These are phyloP conservation scores for Haliclystus octoradiatus DNA, from an alignment of 30 jellyfish, hydroid and myxozoan species.

Conservation along the genomic window DNA sequence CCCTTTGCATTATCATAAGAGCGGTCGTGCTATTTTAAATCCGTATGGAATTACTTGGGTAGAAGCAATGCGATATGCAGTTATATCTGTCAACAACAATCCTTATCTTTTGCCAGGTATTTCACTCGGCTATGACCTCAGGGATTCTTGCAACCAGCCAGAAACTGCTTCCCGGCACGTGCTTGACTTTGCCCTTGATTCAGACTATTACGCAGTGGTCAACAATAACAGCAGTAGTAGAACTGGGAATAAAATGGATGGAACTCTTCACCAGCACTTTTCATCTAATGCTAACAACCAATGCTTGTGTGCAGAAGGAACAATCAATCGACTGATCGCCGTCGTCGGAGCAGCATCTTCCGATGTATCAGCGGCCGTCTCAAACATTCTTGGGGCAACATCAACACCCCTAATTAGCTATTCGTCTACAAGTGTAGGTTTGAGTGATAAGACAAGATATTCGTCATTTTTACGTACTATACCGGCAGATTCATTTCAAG, in stretches of 20 bases:
- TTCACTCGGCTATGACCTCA: conserved; percentile 53
- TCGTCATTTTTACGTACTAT: conserved; percentile 19
- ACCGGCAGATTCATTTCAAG: conserved; percentile 15
- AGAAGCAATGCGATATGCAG: conserved; percentile 49
- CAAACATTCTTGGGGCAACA: conserved; percentile 50
- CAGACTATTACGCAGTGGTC: not conserved
- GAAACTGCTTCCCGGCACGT: conserved; percentile 34
- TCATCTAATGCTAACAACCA: not conserved
- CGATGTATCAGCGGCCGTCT: conserved; percentile 47
- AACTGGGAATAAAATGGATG: not conserved
- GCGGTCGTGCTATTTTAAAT: conserved; percentile 12
- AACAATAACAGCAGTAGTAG: not conserved
- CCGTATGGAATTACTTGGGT: conserved; percentile 64
- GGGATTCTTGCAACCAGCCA: conserved; percentile 62
- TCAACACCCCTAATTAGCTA: conserved; percentile 16
- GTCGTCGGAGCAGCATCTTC: conserved; percentile 69
- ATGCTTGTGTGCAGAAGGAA: conserved; percentile 7
- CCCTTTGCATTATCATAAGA: conserved; percentile 43
- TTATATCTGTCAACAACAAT: conserved; percentile 22
- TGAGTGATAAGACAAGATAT: conserved; percentile 6
- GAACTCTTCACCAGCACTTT: not conserved
- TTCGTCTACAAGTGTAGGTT: conserved; percentile 12
- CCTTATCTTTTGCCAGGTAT: conserved; percentile 35
- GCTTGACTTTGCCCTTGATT: conserved; percentile 52
- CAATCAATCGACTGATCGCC: conserved; percentile 15